Evolutionary conservation across 2,113 vertebrate genomes (phyloP).

Genomic region (Periophthalmodon schlosseri): DNA sequence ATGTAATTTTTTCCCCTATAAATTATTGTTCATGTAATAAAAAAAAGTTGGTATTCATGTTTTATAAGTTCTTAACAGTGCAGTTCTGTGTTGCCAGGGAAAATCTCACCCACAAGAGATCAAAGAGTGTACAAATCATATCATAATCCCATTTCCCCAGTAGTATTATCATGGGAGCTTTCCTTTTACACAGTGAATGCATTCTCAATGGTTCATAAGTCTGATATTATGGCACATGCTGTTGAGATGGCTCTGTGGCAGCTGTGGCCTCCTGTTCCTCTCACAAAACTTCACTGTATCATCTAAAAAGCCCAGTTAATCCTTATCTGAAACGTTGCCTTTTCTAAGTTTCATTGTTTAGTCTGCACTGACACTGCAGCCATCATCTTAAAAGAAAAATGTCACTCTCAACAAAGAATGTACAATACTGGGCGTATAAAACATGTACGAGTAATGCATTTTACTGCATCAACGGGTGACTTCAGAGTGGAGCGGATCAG

Average conservation of each 20-base stretch:
- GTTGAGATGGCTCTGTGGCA: slow-evolving; percentile 49
- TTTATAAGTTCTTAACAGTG: background rate
- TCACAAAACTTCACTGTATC: slow-evolving; percentile 1
- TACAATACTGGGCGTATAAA: background rate
- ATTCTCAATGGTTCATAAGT: slow-evolving; percentile 2
- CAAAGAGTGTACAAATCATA: slow-evolving; percentile 11
- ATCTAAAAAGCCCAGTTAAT: slow-evolving; percentile 26
- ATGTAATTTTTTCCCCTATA: too few relatives aligned
- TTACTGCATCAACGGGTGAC: background rate
- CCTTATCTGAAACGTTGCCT: slow-evolving; percentile 10
- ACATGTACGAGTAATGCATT: background rate
- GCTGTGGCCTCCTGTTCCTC: slow-evolving; percentile 36
- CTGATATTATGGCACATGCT: slow-evolving; percentile 2
- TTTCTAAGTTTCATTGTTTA: slow-evolving; percentile 41
- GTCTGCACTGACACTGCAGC: slow-evolving; percentile 36
- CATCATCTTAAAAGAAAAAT: slow-evolving; percentile 11
- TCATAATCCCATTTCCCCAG: background rate
- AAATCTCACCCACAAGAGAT: slow-evolving; percentile 13
- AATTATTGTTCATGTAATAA: too few relatives aligned
- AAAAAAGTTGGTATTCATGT: background rate
- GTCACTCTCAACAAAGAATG: background rate
- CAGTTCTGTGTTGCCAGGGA: slow-evolving; percentile 23
- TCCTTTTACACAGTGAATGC: background rate
- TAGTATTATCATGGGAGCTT: background rate
- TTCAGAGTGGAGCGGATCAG: background rate